Percentiles rank a stretch among this genome's conserved stretches.
These are phyloP conservation scores for Epinephelus coioides DNA, from an alignment of 2,797 vertebrate species.

Conservation along the genomic window DNA sequence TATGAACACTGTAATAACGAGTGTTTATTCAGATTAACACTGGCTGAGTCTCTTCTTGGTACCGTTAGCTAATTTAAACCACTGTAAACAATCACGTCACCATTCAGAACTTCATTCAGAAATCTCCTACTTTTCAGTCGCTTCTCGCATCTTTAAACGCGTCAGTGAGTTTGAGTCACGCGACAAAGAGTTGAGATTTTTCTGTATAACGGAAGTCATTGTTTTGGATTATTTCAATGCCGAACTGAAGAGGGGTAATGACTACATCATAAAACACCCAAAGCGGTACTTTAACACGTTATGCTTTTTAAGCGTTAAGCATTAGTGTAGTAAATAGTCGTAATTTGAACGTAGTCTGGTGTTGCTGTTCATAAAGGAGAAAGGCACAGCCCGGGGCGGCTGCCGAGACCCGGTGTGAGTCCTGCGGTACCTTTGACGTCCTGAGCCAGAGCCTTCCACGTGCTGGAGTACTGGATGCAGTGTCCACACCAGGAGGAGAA, in stretches of 20 bases:
- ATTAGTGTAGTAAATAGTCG: rapidly evolving
- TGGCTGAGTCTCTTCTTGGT: neutral
- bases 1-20: neutral
- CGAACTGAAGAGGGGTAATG: rapidly evolving
- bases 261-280: rapidly evolving
- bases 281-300: rapidly evolving
- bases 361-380: neutral
- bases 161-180: no score
- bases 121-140: neutral
- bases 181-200: rapidly evolving
- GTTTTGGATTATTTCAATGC: neutral
- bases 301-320: rapidly evolving
- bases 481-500: slow-evolving; percentile 97
- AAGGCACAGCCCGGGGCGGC: rapidly evolving
- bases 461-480: slow-evolving; percentile 94
- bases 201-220: rapidly evolving
- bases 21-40: neutral
- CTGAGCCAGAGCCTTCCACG: slow-evolving; percentile 91
- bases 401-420: neutral
- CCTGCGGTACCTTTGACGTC: slow-evolving; percentile 90
- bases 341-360: slow-evolving; percentile 8
- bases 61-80: no score
- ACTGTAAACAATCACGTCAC: no score
- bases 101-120: neutral
- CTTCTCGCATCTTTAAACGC: neutral